Percentiles rank a stretch among this genome's conserved stretches.
These are phyloP conservation scores for Schizopygopsis malacanthus DNA, from an alignment of 2,797 vertebrate species.

Conservation along the genomic window DNA sequence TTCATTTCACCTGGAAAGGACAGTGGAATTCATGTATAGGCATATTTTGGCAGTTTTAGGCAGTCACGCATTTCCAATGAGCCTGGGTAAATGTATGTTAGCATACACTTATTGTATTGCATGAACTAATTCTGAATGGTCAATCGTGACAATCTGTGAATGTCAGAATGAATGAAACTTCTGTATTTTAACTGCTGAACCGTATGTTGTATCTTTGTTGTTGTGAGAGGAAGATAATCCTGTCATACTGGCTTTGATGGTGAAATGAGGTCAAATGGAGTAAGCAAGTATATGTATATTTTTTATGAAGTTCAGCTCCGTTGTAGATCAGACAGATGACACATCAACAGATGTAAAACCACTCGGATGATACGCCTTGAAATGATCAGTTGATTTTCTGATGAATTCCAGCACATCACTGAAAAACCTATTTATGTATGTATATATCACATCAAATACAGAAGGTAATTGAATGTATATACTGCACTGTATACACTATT, in stretches of 20 bases:
- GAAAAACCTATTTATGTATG: background rate
- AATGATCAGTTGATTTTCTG: background rate
- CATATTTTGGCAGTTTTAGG: background rate
- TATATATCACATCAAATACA: background rate
- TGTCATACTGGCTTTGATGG: background rate
- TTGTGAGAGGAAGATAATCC: constrained; percentile 9
- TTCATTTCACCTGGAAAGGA: background rate
- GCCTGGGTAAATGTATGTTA: background rate
- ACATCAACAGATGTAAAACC: background rate
- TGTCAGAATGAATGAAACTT: background rate
- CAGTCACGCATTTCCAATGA: background rate
- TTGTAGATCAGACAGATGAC: constrained; percentile 4
- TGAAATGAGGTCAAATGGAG: constrained; percentile 16
- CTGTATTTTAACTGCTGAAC: background rate
- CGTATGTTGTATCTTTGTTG: background rate
- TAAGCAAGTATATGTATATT: constrained; percentile 17
- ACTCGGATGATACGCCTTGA: background rate
- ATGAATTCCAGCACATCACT: background rate
- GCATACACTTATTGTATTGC: background rate
- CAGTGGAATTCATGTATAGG: background rate
- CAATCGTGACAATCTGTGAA: background rate
- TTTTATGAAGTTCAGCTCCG: background rate
- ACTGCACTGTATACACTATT: background rate
- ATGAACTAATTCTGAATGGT: background rate
- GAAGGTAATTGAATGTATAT: background rate